Percentiles rank a stretch among this genome's conserved stretches.
Conservation (phyloP, 2,797 vertebrate species). For the Hemitrygon akajei region DNA sequence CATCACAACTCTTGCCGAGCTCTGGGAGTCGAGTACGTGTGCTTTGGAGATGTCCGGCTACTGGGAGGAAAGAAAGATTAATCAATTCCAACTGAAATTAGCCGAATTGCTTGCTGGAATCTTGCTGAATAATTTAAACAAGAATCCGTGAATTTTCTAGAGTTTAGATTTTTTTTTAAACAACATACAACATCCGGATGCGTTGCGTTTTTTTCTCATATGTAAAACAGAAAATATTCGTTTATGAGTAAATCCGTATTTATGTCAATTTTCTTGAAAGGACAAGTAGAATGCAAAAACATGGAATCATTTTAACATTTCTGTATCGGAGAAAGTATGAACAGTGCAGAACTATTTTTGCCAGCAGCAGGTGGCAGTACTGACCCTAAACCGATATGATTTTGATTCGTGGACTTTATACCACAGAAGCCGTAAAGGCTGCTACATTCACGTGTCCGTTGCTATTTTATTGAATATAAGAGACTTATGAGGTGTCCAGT, state of each 20-base stretch:
- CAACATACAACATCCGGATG: background rate
- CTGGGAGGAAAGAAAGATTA: background rate
- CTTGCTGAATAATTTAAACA: too few relatives aligned
- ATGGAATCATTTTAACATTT: background rate
- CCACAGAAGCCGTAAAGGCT: background rate
- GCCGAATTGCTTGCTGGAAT: background rate
- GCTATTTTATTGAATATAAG: background rate
- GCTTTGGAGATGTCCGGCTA: background rate
- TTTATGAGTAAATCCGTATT: too few relatives aligned
- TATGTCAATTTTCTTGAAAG: background rate
- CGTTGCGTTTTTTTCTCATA: background rate
- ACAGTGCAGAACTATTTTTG: background rate
- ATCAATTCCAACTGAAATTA: background rate
- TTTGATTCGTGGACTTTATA: background rate
- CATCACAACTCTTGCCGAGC: background rate
- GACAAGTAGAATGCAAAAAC: background rate
- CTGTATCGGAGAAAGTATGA: background rate
- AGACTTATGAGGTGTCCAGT: too few relatives aligned
- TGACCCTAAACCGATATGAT: background rate
- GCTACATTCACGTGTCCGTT: background rate
- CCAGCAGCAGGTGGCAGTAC: background rate
- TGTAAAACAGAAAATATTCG: background rate
- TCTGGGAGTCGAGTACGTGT: background rate
- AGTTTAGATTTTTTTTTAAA: background rate
- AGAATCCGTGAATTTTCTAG: background rate